A percentile compares a stretch with the other conserved stretches of the same genome.
These are phyloP conservation scores for Enteromius afrohamiltoni DNA, from an alignment of 2,797 vertebrate genomes.

Conservation along the genomic window DNA sequence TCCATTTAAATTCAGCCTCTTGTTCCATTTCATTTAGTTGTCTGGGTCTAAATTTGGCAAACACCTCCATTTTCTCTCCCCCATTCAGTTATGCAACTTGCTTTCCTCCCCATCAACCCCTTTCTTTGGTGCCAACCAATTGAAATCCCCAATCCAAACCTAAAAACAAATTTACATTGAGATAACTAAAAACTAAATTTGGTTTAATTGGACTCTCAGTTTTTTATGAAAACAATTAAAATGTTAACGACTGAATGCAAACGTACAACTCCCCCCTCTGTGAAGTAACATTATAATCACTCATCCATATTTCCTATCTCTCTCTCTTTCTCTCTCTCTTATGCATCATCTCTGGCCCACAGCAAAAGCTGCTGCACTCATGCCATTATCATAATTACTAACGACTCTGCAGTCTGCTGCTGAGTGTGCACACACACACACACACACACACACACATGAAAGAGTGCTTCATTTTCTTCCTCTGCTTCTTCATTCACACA, in stretches of 20 bases:
- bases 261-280: neutral
- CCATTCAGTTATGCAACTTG: conserved; percentile 65
- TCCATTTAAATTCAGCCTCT: conserved; percentile 26
- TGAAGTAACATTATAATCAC: conserved; percentile 35
- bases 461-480: conserved; percentile 7
- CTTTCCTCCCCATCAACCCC: conserved; percentile 5
- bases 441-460: conserved; percentile 12
- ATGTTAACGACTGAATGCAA: conserved; percentile 11
- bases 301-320: conserved; percentile 26
- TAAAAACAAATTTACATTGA: conserved; percentile 20
- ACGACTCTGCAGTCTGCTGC: conserved; percentile 57
- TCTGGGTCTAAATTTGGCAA: conserved; percentile 62
- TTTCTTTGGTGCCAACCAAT: neutral
- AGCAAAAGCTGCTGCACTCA: conserved; percentile 51
- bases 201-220: conserved; percentile 21
- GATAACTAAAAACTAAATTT: conserved; percentile 14
- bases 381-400: conserved; percentile 60
- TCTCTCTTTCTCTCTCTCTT: conserved; percentile 14
- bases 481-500: conserved; percentile 29
- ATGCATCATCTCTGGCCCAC: conserved; percentile 49
- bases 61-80: conserved; percentile 62
- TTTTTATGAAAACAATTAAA: conserved; percentile 28
- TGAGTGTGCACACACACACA: conserved; percentile 38
- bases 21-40: conserved; percentile 41
- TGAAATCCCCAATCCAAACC: conserved; percentile 15